Evolutionary conservation across 2,113 vertebrate species (phyloP), one percentile per base, ranked within the genome.

Genomic region (Tyrannus savana): DNA sequence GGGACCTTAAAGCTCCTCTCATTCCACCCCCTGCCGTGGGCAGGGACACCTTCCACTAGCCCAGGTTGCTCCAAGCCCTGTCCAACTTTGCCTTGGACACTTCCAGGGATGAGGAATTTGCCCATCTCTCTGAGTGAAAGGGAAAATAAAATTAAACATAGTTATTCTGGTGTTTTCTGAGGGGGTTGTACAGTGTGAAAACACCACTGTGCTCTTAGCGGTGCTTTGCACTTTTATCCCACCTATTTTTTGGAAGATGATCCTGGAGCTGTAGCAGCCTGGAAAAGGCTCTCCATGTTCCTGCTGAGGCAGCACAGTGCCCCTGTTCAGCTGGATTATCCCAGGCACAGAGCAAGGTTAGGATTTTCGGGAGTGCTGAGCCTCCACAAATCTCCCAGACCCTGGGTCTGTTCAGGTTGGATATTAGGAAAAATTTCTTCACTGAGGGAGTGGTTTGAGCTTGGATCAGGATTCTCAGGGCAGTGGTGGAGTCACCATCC

Each of bases 321-420:
- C 68, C 41, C 23, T 21, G 41, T 42, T 66, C 1, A 4, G 42
- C 16, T 63, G 78, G 63, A 44, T 90, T 47, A 37, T 53, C 22
- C 4, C 44, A 73, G 63, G 69, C 69, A 67, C 27, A 25, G 37
- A 58, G 42, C 68, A 73, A 84, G 86, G 68, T 49, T 53, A 28
- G 30, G 78, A 6, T 53, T 72, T 78, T 49, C 47, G 68, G 73
- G 73, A 84, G 14, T 39, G 59, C 53, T 76, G 92, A 94, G 82
- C n/a, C 14, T 50, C 50, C 0, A 0, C 62, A n/a, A 50, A 56
- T 21, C 27, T 30, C 46, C 22, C 41, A 2, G 62, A 35, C 19
- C 56, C 35, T 0, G 39, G 39, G 39, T 41, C 12, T 41, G 33
- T 58, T n/a, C 33, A 58, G 56, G 56, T 58, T 22, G 31, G 55